These are phyloP conservation scores for Hypsibius dujardini DNA, from an alignment of 1,140 invertebrate species.

Conservation along the genomic window DNA sequence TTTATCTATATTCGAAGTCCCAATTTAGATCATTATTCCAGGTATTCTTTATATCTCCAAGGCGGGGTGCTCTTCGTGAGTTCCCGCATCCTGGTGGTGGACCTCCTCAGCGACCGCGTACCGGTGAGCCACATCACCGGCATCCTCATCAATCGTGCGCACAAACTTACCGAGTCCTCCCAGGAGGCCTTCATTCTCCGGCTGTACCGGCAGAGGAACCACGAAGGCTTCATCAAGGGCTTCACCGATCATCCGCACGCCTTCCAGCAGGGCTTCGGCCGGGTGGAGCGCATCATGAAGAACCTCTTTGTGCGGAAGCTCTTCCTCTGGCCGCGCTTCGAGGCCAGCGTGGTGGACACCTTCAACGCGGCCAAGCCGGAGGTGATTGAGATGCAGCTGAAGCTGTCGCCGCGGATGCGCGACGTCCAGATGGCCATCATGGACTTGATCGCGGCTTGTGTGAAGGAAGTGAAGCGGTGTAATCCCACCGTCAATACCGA, in stretches of 20 bases:
- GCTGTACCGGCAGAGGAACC: conserved; percentile 67
- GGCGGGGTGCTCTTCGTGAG: conserved; percentile 78
- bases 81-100: conserved; percentile 83
- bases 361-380: conserved; percentile 48
- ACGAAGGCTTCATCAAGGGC: conserved; percentile 88
- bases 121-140: conserved; percentile 71
- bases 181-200: conserved; percentile 84
- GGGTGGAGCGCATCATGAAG: conserved; percentile 79
- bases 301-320: conserved; percentile 73
- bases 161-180: conserved; percentile 73
- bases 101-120: conserved; percentile 75
- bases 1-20: not conserved
- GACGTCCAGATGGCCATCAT: conserved; percentile 67
- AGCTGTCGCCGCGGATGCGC: conserved; percentile 55
- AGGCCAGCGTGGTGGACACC: conserved; percentile 40
- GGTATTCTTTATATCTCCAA: conserved; percentile 48
- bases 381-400: conserved; percentile 72
- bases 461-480: conserved; percentile 62
- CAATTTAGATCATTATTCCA: conserved; percentile 19
- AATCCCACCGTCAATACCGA: conserved; percentile 57
- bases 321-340: conserved; percentile 78
- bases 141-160: conserved; percentile 70
- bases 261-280: conserved; percentile 70
- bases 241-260: conserved; percentile 69
- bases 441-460: conserved; percentile 71